phyloP scores from a whole-genome alignment of 2,888 invertebrate genomes.

The Falcaria lacertinaria region DNA sequence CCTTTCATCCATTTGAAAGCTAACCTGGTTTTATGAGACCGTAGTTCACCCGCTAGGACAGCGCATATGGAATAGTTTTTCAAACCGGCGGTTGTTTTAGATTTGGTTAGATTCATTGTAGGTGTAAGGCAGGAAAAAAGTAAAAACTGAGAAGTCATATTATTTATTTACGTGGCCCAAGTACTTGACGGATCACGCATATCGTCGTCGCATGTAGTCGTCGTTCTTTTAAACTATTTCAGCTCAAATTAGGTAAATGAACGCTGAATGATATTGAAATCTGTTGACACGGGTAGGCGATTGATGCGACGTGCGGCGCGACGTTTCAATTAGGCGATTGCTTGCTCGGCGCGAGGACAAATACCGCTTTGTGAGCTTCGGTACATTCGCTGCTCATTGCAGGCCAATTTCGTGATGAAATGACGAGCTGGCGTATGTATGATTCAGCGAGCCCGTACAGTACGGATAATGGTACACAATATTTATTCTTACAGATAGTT shows the following conservation, averaged over 20 bases:
- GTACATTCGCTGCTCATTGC: slow-evolving; percentile 20
- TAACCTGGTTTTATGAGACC: slow-evolving; percentile 14
- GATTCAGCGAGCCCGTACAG: too few relatives aligned
- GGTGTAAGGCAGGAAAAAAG: too few relatives aligned
- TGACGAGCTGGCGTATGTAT: slow-evolving; percentile 14
- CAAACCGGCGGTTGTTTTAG: slow-evolving; percentile 9
- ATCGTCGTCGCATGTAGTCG: too few relatives aligned
- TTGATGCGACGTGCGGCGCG: slow-evolving; percentile 23
- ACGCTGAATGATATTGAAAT: slow-evolving; percentile 13
- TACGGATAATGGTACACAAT: too few relatives aligned
- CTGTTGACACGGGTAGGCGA: slow-evolving; percentile 37
- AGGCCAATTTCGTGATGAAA: slow-evolving; percentile 32
- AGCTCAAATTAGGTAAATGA: not conserved
- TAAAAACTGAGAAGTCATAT: too few relatives aligned
- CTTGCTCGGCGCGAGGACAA: slow-evolving; percentile 70
- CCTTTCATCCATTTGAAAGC: slow-evolving; percentile 13
- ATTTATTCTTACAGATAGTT: too few relatives aligned
- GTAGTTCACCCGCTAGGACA: slow-evolving; percentile 5
- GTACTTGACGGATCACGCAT: too few relatives aligned
- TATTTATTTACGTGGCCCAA: too few relatives aligned
- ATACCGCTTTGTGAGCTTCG: slow-evolving; percentile 44
- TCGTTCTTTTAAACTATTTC: too few relatives aligned
- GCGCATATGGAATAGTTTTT: slow-evolving; percentile 7
- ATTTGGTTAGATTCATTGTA: too few relatives aligned
- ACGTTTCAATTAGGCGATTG: slow-evolving; percentile 67